A percentile compares a stretch with the other conserved stretches of the same genome.
Conservation (phyloP, 2,888 invertebrate genomes). For the Metellina segmentata region DNA sequence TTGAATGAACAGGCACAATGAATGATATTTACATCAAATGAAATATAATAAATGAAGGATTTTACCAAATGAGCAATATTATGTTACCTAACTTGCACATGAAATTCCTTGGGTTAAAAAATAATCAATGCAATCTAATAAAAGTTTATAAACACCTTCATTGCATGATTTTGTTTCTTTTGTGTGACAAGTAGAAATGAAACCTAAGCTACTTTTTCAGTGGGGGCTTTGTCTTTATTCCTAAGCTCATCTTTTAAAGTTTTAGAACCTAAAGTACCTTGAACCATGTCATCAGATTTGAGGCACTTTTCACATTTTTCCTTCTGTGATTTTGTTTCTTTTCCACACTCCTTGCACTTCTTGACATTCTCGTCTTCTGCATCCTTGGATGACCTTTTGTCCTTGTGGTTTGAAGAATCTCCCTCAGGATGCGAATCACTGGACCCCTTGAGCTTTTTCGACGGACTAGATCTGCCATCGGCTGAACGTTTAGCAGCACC, state of each 20-base stretch:
- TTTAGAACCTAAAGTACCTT: slow-evolving; percentile 63
- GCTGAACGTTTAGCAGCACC: slow-evolving; percentile 83
- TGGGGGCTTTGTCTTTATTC: slow-evolving; percentile 43
- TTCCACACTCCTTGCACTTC: slow-evolving; percentile 60
- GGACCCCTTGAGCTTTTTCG: slow-evolving; percentile 52
- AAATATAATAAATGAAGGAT: slow-evolving; percentile 40
- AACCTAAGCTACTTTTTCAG: slow-evolving; percentile 48
- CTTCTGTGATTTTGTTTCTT: slow-evolving; percentile 37
- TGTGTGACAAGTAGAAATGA: slow-evolving; percentile 6
- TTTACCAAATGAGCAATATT: slow-evolving; percentile 18
- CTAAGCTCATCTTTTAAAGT: slow-evolving; percentile 69
- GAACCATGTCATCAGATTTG: slow-evolving; percentile 51
- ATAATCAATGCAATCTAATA: slow-evolving; percentile 58
- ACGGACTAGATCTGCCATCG: slow-evolving; percentile 63
- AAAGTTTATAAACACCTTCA: slow-evolving; percentile 20
- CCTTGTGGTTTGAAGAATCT: slow-evolving; percentile 50
- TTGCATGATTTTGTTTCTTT: neutral
- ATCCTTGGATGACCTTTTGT: slow-evolving; percentile 26
- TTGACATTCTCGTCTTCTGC: slow-evolving; percentile 46
- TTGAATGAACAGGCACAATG: slow-evolving; percentile 28
- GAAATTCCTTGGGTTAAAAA: slow-evolving; percentile 58
- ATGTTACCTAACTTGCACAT: slow-evolving; percentile 41
- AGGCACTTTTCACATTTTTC: slow-evolving; percentile 75
- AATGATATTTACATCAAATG: slow-evolving; percentile 49
- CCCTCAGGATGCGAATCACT: neutral